phyloP scores from a whole-genome alignment of 2,113 vertebrate species.

The Peucedramus taeniatus region DNA sequence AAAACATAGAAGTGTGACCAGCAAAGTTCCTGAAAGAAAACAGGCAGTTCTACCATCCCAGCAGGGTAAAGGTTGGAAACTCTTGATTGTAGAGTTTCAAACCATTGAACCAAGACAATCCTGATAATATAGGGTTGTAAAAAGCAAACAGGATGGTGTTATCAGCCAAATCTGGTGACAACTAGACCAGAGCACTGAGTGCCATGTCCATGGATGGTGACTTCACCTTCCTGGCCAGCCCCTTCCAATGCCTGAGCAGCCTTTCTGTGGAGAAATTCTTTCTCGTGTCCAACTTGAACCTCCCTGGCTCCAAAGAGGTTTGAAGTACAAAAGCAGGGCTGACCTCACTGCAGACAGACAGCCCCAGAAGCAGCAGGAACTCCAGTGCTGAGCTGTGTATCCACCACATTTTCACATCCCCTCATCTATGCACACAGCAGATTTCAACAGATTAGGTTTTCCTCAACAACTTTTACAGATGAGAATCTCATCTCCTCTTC shows the following conservation, averaged over 20 bases:
- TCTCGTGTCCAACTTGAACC: not conserved
- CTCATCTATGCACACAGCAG: not conserved
- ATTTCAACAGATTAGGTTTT: not conserved
- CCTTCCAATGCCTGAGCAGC: not conserved
- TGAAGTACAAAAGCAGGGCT: slow-evolving; percentile 20
- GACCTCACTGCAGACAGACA: not conserved
- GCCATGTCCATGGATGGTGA: not conserved
- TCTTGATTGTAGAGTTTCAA: slow-evolving; percentile 32
- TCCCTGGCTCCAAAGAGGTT: not conserved
- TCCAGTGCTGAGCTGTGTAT: not conserved
- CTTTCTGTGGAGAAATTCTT: not conserved
- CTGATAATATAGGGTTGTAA: slow-evolving; percentile 51
- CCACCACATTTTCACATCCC: not conserved
- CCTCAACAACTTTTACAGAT: not conserved
- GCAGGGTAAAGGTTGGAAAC: slow-evolving; percentile 71
- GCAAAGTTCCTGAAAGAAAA: slow-evolving; percentile 36
- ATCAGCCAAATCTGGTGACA: not conserved
- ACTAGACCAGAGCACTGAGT: not conserved
- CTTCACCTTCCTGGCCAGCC: not conserved
- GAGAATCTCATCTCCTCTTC: not conserved
- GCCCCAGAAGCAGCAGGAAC: not conserved
- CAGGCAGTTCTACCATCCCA: slow-evolving; percentile 37
- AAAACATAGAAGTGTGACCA: slow-evolving; percentile 40
- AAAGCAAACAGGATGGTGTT: slow-evolving; percentile 32
- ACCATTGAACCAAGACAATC: slow-evolving; percentile 70